Base-by-base conservation (phyloP, 2,888 invertebrate species). In the Megaustenia siamemsis region DNA sequence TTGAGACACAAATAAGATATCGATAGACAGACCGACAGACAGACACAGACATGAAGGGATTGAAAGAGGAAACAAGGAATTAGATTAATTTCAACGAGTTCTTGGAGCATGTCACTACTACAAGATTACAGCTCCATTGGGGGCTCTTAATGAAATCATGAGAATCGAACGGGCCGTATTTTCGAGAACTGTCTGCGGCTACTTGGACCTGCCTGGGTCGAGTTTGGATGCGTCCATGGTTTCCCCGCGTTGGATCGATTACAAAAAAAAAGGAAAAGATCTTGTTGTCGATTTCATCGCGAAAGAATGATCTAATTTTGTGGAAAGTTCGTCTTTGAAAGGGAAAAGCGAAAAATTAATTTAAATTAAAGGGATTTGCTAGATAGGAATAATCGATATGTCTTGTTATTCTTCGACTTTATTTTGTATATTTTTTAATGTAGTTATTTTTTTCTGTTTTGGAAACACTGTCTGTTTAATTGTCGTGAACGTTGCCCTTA, bases 141-240 rank as follows among this genome's bases (percentile, higher is more conserved):
- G 79, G 32, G 49, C 68, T 18, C 79, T 80, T 80, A 80, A 80
- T 80, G 68, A 80, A 80, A 80, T 66, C 68, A 80, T n/a, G 28
- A 8, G 28, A 43, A 73, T 28, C 45, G 45, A 73, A 32, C 38
- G 43, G 28, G 71, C 43, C 71, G 28, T 45, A 45, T 43, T 73
- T 73, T 45, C 45, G 10, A 45, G 71, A 28, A 45, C 45, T 15
- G 71, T 45, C 43, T 73, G 71, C 45, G 45, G 69, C 24, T 69
- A 4, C 18, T 15, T 38, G 69, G 71, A 73, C 45, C 45, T 18
- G 45, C 45, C 45, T 3, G n/a, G 69, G 69, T 43, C 28, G 28
- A 43, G 18, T 68, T 40, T 40, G 38, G 24, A 69, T 69, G 60
- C 24, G 69, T 15, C 10, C 40, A 24, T 6, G 15, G 32, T 28